Base-by-base conservation (phyloP, 2,888 invertebrate genomes). In the Chymomyza procnemis region DNA sequence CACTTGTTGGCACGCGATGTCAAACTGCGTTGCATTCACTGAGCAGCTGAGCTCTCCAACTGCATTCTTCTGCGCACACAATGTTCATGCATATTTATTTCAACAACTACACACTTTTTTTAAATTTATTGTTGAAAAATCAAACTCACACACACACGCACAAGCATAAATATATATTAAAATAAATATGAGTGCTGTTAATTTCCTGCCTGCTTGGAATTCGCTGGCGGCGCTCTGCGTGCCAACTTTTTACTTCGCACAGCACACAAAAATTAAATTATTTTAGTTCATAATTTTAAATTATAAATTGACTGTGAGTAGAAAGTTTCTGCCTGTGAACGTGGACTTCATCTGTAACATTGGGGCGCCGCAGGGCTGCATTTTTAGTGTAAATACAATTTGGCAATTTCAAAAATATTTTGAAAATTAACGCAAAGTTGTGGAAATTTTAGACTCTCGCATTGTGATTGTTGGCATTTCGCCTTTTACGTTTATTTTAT, bases 1-100 rank as follows among this genome's bases (percentile, higher is more conserved):
- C 88, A 76, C 79, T 71, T 67, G 68, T 60, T 69, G 81, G 79
- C 89, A 89, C 89, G 89, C 89, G 89, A 89, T 89, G 89, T 88
- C 89, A 84, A 86, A 76, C 74, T 64, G 55, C 12, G 26, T 26
- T 55, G 55, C 55, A 55, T n/a, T 9, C 26, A 21, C 4, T 12
- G n/a, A 4, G 26, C 3, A 18, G 2, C 18, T 22, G 59, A 26
- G 57, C 60, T 60, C 60, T 60, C 16, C 14, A 26, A 19, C 69
- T 78, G 85, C 87, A 86, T 85, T 83, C 82, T 78, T 86, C 82
- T 75, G 75, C 75, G 81, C 86, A 79, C 71, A 83, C 78, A 69
- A 68, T 78, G 78, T 79, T 85, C 86, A 82, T 82, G 84, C 86
- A 82, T 82, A 82, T 82, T 85, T 84, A 82, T 82, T 61, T 73